Conservation (phyloP, 2,888 invertebrate genomes). For the Ophioninae sp. region DNA sequence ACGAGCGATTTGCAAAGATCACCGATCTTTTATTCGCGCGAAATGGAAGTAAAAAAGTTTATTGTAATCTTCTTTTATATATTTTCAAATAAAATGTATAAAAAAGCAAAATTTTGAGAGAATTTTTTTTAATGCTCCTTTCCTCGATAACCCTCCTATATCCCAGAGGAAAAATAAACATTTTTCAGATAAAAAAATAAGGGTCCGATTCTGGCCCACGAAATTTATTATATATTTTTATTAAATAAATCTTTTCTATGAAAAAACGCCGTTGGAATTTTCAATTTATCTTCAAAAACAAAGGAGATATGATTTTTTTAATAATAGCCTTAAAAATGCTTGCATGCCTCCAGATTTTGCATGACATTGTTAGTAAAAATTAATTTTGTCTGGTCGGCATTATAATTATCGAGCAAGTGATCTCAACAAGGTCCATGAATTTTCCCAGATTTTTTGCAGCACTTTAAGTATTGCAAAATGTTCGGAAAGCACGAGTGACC, state of each 20-base stretch:
- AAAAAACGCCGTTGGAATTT: conserved; percentile 12
- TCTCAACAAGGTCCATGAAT: no score
- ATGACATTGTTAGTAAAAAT: no score
- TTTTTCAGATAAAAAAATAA: conserved; percentile 9
- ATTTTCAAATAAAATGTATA: conserved; percentile 1
- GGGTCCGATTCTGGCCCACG: conserved; percentile 14
- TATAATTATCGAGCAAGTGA: no score
- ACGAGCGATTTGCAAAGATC: not conserved
- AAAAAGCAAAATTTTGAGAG: conserved; percentile 1
- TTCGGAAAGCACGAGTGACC: no score
- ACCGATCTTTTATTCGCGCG: not conserved
- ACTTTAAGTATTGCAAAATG: no score
- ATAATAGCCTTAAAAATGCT: no score
- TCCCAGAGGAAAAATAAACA: conserved; percentile 9
- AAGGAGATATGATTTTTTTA: no score
- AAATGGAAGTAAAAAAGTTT: not conserved
- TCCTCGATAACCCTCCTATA: no score
- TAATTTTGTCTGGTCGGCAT: no score
- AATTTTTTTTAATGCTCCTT: not conserved
- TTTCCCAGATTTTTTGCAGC: no score
- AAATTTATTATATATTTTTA: conserved; percentile 1
- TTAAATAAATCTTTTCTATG: not conserved
- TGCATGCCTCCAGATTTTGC: no score
- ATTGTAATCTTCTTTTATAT: conserved; percentile 1
- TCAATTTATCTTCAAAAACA: conserved; percentile 16